Percentiles rank a stretch among this genome's conserved stretches.
Evolutionary conservation across 2,888 invertebrate genomes (phyloP).

Genomic region (Endotricha flammealis): DNA sequence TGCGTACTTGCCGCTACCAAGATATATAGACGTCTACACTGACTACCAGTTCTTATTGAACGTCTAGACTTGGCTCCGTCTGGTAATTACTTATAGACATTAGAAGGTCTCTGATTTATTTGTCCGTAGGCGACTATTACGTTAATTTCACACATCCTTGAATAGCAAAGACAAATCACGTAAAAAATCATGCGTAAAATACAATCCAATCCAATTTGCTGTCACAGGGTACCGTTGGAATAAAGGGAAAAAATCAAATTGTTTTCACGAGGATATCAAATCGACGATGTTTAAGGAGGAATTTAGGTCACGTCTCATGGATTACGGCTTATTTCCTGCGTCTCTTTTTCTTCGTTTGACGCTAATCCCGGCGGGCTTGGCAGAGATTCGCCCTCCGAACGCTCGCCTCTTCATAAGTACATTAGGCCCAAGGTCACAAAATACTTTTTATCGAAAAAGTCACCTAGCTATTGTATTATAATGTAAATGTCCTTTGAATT

Average conservation of each 20-base stretch:
- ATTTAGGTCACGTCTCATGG: constrained; percentile 74
- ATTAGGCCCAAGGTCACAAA: constrained; percentile 46
- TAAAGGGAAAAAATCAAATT: constrained; percentile 66
- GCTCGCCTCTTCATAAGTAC: constrained; percentile 32
- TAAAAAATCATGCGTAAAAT: constrained; percentile 42
- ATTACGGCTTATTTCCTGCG: constrained; percentile 74
- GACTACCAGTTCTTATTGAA: too few relatives aligned
- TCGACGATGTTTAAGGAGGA: constrained; percentile 69
- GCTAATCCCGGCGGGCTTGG: constrained; percentile 66
- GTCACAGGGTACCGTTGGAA: constrained; percentile 44
- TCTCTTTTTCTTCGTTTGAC: constrained; percentile 75
- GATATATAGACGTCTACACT: too few relatives aligned
- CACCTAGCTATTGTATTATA: too few relatives aligned
- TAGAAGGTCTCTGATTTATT: too few relatives aligned
- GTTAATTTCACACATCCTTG: neutral
- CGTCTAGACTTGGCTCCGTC: too few relatives aligned
- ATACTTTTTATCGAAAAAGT: constrained; percentile 18
- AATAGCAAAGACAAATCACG: constrained; percentile 25
- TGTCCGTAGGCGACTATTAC: too few relatives aligned
- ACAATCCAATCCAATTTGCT: constrained; percentile 46
- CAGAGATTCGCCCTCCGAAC: constrained; percentile 54
- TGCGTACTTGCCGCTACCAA: too few relatives aligned
- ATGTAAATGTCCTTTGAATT: too few relatives aligned
- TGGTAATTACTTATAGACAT: too few relatives aligned
- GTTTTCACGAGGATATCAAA: constrained; percentile 70